These are phyloP conservation scores for Cabera pusaria DNA, from an alignment of 2,888 invertebrate species.

Conservation along the genomic window DNA sequence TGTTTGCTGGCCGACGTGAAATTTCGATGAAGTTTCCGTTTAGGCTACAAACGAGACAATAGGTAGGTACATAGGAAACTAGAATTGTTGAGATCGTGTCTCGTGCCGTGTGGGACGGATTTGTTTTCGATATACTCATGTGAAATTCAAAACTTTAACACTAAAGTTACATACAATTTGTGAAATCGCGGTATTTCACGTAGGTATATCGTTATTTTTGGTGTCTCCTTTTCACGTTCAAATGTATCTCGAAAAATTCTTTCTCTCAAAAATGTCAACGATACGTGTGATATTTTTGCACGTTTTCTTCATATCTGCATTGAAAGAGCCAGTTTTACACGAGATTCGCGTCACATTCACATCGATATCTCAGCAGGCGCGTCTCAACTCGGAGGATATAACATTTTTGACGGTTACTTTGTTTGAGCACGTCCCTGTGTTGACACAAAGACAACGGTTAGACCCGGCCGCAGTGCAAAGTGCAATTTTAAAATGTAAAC, in stretches of 20 bases:
- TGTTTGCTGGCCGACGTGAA: slow-evolving; percentile 53
- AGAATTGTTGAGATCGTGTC: slow-evolving; percentile 28
- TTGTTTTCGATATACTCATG: slow-evolving; percentile 24
- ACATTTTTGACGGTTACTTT: slow-evolving; percentile 74
- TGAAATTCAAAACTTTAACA: slow-evolving; percentile 8
- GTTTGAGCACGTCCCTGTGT: slow-evolving; percentile 71
- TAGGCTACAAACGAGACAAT: slow-evolving; percentile 36
- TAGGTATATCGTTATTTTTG: not conserved
- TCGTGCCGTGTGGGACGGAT: slow-evolving; percentile 24
- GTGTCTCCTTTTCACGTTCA: not conserved
- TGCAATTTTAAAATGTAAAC: slow-evolving; percentile 83
- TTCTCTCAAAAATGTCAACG: slow-evolving; percentile 3
- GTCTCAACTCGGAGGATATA: slow-evolving; percentile 51
- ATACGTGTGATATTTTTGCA: slow-evolving; percentile 5
- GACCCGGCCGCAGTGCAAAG: slow-evolving; percentile 73
- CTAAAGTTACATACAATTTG: slow-evolving; percentile 8
- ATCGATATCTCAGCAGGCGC: slow-evolving; percentile 40
- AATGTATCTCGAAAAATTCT: slow-evolving; percentile 4
- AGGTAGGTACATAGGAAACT: slow-evolving; percentile 31
- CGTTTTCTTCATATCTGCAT: slow-evolving; percentile 22
- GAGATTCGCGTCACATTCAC: slow-evolving; percentile 23
- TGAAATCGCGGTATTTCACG: not conserved
- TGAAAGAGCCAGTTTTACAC: slow-evolving; percentile 22
- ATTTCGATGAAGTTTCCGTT: slow-evolving; percentile 61
- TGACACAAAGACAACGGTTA: slow-evolving; percentile 68